Evolutionary conservation across 2,888 invertebrate species (phyloP), one percentile per base, ranked within the genome.

Genomic region (Xylota segnis): DNA sequence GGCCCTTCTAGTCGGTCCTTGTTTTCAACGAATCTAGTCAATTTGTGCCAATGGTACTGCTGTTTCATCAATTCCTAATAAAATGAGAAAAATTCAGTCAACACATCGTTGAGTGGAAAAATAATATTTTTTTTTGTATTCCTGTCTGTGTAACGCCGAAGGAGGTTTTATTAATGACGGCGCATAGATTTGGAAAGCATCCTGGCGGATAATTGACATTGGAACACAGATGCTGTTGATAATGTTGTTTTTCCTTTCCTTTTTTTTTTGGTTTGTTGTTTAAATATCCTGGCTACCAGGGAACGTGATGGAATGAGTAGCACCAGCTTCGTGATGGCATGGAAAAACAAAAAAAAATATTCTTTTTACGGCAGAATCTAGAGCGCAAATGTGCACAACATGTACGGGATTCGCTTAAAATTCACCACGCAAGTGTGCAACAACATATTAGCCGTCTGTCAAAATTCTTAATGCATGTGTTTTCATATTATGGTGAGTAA

Each of bases 131-230:
- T 14, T 27, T 10, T 27, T 10, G 1, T 5, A 45, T 16, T 45
- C 6, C 10, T 45, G 27, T 27, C n/a, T 5, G 7, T 27, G 29
- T 54, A 27, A 10, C 12, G 12, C 7, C n/a, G 16, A 12, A 29
- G 27, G 16, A 40, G 27, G 16, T 68, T 68, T 43, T 68, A 52
- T 68, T 68, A 56, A 70, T 56, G 54, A 56, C 6, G 18, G 32
- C 29, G 29, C 43, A 54, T 56, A 70, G 56, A 70, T 50, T 66
- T 40, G 10, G 10, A 52, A 66, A n/a, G 37, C 52, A 66, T 14
- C 14, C 10, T 18, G 29, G 40, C 52, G 27, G 14, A 29, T 54
- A 43, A 70, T 70, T 45, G 56, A 18, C 54, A 43, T 27, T 18
- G 27, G 43, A 70, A 45, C 27, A 18, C 68, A 56, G 40, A 54